These are phyloP conservation scores for Aphaenogaster ashmeadi DNA, from an alignment of 1,140 invertebrate species.

Conservation along the genomic window DNA sequence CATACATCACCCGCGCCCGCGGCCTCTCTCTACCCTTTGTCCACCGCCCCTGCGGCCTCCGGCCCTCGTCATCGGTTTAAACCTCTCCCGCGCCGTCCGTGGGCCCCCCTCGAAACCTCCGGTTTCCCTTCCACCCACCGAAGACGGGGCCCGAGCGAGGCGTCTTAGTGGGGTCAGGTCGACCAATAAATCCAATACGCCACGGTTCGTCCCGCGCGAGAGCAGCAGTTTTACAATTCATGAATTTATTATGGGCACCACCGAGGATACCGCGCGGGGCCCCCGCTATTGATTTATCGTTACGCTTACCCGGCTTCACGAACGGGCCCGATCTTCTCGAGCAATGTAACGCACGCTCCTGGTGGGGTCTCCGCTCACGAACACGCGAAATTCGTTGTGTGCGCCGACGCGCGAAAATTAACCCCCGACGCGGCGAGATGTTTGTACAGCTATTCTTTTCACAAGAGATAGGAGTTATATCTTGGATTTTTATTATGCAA, in stretches of 20 bases:
- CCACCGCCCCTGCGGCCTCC: conserved; percentile 29
- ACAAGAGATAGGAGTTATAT: background rate
- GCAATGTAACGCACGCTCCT: conserved; percentile 69
- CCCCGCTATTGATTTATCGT: conserved; percentile 86
- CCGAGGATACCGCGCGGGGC: conserved; percentile 78
- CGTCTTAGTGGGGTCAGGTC: conserved; percentile 85
- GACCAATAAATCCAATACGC: conserved; percentile 86
- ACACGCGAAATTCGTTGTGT: conserved; percentile 34
- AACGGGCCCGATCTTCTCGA: conserved; percentile 61
- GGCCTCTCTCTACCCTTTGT: conserved; percentile 63
- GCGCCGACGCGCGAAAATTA: conserved; percentile 69
- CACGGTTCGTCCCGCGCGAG: conserved; percentile 85
- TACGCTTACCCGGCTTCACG: conserved; percentile 75
- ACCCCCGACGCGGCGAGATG: conserved; percentile 49
- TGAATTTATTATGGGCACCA: conserved; percentile 86
- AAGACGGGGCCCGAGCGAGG: conserved; percentile 62
- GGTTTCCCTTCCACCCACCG: conserved; percentile 72
- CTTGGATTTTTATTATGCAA: background rate
- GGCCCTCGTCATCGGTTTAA: background rate
- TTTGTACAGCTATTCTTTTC: conserved; percentile 47
- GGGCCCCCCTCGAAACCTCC: conserved; percentile 47
- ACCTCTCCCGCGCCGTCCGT: background rate
- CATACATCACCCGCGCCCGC: conserved; percentile 80
- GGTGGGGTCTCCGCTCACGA: conserved; percentile 52
- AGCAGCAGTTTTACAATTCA: conserved; percentile 86